Base-by-base conservation (phyloP, 2,888 invertebrate species). In the Drosophila villosipedis region DNA sequence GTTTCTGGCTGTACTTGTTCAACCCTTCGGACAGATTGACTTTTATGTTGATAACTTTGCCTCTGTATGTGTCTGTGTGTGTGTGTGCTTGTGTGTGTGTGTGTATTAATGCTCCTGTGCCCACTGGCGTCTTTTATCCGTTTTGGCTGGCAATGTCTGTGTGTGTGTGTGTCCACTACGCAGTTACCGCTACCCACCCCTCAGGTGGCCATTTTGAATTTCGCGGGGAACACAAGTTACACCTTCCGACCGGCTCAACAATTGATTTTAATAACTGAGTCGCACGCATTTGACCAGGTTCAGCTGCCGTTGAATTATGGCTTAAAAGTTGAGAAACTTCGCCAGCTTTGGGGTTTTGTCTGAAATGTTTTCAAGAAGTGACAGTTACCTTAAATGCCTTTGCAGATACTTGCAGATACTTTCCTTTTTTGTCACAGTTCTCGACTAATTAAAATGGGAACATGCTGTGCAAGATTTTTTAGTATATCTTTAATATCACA, bases 11-110 rank as follows among this genome's bases (percentile, higher is more conserved):
- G 69, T 72, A 65, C 73, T 76, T 67, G 66, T 85, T 87, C 85
- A 73, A 90, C 82, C 90, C 88, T 85, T 83, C 76, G 76, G 68
- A 71, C 83, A 88, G 90, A 85, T 90, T 90, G 85, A 85, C 85
- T 85, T 85, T 84, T 80, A 83, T 87, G 83, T 75, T 84, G 83
- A 83, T 85, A 83, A 75, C 68, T 66, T 53, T 68, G 68, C 50
- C 62, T 39, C 33, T 50, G 52, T 43, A 28, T 39, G 22, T 35
- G 50, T 41, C 33, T 19, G 31, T 25, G 39, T 41, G 12, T 6
- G 6, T 70, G 9, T 65, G 25, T 66, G 1, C 57, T 12, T 43
- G 7, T 25, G 25, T 25, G 30, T 61, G 55, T 58, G 35, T 64
- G 43, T 43, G 22, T 43, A 22, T 43, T 43, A 43, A 22, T 22